Evolutionary conservation across 2,113 vertebrate genomes (phyloP), one percentile per base, ranked within the genome.

Genomic region (Agapornis roseicollis): DNA sequence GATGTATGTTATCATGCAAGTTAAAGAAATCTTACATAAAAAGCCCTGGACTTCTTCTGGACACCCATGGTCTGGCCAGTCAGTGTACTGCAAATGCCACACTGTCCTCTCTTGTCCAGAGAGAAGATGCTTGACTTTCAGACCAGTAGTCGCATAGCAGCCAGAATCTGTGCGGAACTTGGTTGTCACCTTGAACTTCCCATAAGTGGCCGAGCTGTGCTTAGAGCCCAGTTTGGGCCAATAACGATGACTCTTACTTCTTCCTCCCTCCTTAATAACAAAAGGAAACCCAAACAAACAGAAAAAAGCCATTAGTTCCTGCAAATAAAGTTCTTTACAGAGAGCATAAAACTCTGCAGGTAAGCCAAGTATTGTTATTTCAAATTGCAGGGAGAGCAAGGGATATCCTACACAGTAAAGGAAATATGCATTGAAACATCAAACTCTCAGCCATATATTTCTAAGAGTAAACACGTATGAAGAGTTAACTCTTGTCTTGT

Each of bases 1-100:
- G 13, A 42, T 20, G 7, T 31, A 49, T 77, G 60, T 96, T 58
- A 77, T 13, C 27, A n/a, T 1, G 17, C 39, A 88, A 82, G 60
- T 72, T 47, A 71, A 88, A 80, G 33, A 90, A 87, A 35, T 96
- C 99, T 99, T 98, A 99, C 99, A 98, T 70, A 99, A 96, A 96
- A 99, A 99, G 70, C 99, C 99, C 97, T 99, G 98, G 66, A 99
- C 98, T 65, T 99, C 99, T 97, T 99, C 99, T 8, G 99, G 99
- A 93, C 99, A 99, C 46, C 99, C 99, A 7, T 99, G 99, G 90
- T 99, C 99, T 13, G 98, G 98, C 98, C 98, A 99, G 95, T 99
- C 98, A 2, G 98, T 99, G 47, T 98, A 99, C 20, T 99, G 98
- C 96, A 99, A 96, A 95, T 99, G 98, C 98, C 98, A 99, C 85